A percentile compares a stretch with the other conserved stretches of the same genome.
Evolutionary conservation across 2,888 invertebrate species (phyloP).

Genomic region (Eupeodes luniger): DNA sequence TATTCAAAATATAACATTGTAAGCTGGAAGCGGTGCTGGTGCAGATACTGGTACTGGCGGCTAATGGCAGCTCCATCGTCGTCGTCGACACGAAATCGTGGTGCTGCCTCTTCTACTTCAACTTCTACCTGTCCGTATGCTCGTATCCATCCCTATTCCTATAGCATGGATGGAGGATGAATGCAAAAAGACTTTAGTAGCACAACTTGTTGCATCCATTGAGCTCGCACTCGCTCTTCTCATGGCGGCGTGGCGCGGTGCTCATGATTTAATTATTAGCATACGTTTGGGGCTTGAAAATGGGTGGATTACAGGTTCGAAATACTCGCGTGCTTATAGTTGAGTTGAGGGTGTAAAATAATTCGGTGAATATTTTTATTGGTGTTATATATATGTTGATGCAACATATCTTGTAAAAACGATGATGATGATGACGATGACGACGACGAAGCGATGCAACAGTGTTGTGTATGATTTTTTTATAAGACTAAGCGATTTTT

Average conservation of each 20-base stretch:
- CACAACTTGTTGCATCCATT: conserved; percentile 60
- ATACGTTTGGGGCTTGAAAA: conserved; percentile 39
- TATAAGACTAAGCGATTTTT: conserved; percentile 10
- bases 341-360: conserved; percentile 19
- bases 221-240: not conserved
- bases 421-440: too few species aligned
- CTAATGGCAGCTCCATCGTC: too few species aligned
- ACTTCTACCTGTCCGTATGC: conserved; percentile 11
- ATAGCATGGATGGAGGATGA: conserved; percentile 19
- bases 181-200: conserved; percentile 22
- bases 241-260: conserved; percentile 5
- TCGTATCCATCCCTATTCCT: not conserved
- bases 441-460: not conserved
- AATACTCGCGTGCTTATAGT: too few species aligned
- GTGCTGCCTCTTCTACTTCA: not conserved
- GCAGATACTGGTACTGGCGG: not conserved
- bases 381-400: not conserved
- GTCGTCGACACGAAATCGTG: not conserved
- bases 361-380: conserved; percentile 24
- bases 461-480: conserved; percentile 35
- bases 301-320: conserved; percentile 12
- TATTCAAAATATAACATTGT: conserved; percentile 59
- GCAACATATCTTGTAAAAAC: conserved; percentile 15
- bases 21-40: conserved; percentile 8
- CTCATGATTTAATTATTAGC: conserved; percentile 70